Evolutionary conservation across 2,888 invertebrate species (phyloP).

Genomic region (Schizaphis graminum): DNA sequence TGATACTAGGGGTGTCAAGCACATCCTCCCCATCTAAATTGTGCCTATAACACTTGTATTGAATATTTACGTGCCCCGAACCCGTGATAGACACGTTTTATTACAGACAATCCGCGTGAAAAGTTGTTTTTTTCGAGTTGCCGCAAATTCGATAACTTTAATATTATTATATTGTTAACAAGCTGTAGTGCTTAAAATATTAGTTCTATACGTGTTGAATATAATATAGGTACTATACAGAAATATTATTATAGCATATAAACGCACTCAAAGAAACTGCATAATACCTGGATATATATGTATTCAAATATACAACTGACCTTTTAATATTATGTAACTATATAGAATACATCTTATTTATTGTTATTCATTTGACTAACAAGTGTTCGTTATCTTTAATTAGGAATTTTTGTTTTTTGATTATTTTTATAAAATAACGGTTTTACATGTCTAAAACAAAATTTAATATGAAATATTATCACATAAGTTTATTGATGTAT

Average conservation of each 20-base stretch:
- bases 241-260: background rate
- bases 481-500: background rate
- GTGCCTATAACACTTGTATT: background rate
- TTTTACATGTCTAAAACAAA: background rate
- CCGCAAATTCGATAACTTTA: background rate
- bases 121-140: background rate
- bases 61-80: background rate
- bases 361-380: background rate
- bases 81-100: background rate
- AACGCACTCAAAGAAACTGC: background rate
- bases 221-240: background rate
- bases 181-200: background rate
- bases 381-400: background rate
- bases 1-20: background rate
- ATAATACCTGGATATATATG: background rate
- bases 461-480: background rate
- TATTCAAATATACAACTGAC: background rate
- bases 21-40: background rate
- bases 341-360: background rate
- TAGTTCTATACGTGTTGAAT: background rate
- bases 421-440: background rate
- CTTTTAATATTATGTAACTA: background rate
- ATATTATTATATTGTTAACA: background rate
- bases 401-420: slow-evolving; percentile 4
- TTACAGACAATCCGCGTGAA: background rate